A percentile compares a stretch with the other conserved stretches of the same genome.
These are phyloP conservation scores for Naso thynnoides DNA, from an alignment of 2,797 vertebrate species.

Conservation along the genomic window DNA sequence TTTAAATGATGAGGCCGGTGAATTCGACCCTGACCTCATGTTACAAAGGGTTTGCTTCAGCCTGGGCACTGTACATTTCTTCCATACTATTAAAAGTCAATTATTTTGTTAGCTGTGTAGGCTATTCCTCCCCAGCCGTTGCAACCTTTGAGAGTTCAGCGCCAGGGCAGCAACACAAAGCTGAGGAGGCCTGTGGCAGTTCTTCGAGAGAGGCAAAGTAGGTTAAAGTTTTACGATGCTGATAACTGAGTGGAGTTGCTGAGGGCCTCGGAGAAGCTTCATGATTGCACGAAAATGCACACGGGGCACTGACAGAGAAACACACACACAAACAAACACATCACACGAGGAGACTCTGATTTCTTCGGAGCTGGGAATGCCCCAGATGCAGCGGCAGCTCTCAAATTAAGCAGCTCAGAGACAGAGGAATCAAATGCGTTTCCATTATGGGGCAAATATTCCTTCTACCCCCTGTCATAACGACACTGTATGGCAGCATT, in stretches of 20 bases:
- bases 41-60: slow-evolving; percentile 32
- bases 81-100: slow-evolving; percentile 18
- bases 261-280: slow-evolving; percentile 52
- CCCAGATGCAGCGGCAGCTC: slow-evolving; percentile 51
- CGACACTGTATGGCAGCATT: slow-evolving; percentile 79
- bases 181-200: slow-evolving; percentile 54
- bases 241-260: slow-evolving; percentile 69
- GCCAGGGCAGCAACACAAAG: slow-evolving; percentile 26
- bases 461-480: slow-evolving; percentile 75
- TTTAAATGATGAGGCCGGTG: slow-evolving; percentile 42
- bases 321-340: slow-evolving; percentile 30
- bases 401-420: slow-evolving; percentile 77
- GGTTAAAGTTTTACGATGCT: slow-evolving; percentile 65
- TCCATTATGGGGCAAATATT: slow-evolving; percentile 79
- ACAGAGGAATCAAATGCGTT: slow-evolving; percentile 79
- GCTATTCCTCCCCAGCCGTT: slow-evolving; percentile 18
- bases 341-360: slow-evolving; percentile 33
- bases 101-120: slow-evolving; percentile 16
- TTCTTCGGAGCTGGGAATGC: slow-evolving; percentile 51
- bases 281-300: slow-evolving; percentile 48
- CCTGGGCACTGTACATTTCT: not conserved
- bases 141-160: slow-evolving; percentile 14
- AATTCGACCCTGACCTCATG: slow-evolving; percentile 47
- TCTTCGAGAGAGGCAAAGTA: slow-evolving; percentile 62
- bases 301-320: slow-evolving; percentile 43